Conservation (phyloP, 2,797 vertebrate species). For the Tiaroga cobitis region DNA sequence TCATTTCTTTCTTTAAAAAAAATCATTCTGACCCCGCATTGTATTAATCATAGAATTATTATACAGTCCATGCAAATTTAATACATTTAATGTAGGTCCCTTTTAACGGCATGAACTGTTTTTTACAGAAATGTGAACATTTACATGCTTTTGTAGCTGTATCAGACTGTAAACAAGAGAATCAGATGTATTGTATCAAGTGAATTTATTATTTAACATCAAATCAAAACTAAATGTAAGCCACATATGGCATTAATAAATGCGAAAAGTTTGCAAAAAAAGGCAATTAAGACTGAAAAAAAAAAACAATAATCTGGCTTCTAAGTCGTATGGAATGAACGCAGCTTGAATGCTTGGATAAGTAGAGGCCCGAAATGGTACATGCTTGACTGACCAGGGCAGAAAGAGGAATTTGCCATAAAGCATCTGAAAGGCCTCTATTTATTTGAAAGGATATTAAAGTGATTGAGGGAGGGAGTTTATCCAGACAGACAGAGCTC, state of each 20-base stretch:
- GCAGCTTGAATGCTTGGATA: neutral
- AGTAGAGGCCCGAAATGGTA: neutral
- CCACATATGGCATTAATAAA: neutral
- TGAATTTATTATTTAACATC: neutral
- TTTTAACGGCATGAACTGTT: neutral
- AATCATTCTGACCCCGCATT: neutral
- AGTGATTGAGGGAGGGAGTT: slow-evolving; percentile 31
- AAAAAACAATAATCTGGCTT: neutral
- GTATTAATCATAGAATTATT: too few relatives aligned
- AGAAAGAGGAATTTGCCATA: neutral
- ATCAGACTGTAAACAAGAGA: slow-evolving; percentile 3
- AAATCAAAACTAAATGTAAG: neutral
- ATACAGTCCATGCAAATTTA: neutral
- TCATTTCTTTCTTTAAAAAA: neutral
- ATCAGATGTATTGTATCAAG: neutral
- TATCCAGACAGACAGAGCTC: slow-evolving; percentile 19
- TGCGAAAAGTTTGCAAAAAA: neutral
- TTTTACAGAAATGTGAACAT: neutral
- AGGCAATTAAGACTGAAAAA: neutral
- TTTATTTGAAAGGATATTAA: slow-evolving; percentile 29
- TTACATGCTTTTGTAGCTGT: neutral
- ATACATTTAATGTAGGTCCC: neutral
- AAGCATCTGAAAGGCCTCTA: neutral
- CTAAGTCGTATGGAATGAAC: neutral
- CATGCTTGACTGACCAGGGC: slow-evolving; percentile 9